Conservation (phyloP, 2,113 vertebrate species). For the Gallinago media region DNA sequence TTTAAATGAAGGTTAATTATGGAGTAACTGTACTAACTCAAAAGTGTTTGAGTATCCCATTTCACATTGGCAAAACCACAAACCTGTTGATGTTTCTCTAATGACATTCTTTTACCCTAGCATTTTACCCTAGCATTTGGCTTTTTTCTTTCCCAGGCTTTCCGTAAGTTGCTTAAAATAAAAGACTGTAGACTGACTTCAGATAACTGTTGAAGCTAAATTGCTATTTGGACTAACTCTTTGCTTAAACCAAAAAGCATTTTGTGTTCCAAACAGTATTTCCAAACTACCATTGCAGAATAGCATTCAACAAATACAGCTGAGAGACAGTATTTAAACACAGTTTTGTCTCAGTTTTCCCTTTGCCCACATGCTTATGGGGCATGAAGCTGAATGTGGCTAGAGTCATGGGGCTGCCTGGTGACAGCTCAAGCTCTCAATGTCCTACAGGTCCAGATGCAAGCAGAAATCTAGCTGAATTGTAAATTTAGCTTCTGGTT, state of each 20-base stretch:
- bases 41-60: neutral
- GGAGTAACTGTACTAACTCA: neutral
- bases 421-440: neutral
- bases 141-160: neutral
- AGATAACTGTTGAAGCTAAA: neutral
- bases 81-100: neutral
- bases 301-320: neutral
- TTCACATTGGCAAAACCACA: neutral
- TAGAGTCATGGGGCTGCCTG: neutral
- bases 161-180: neutral
- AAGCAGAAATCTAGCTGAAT: neutral
- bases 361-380: neutral
- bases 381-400: neutral
- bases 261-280: neutral
- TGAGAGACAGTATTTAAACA: neutral
- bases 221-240: neutral
- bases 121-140: neutral
- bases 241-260: neutral
- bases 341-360: neutral
- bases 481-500: neutral
- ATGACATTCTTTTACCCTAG: neutral
- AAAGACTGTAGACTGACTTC: neutral
- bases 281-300: neutral
- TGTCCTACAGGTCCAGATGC: neutral
- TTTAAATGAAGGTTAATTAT: neutral